Percentiles rank a stretch among this genome's conserved stretches.
Evolutionary conservation across 2,113 vertebrate genomes (phyloP).

Genomic region (Xyliphius kryptos): DNA sequence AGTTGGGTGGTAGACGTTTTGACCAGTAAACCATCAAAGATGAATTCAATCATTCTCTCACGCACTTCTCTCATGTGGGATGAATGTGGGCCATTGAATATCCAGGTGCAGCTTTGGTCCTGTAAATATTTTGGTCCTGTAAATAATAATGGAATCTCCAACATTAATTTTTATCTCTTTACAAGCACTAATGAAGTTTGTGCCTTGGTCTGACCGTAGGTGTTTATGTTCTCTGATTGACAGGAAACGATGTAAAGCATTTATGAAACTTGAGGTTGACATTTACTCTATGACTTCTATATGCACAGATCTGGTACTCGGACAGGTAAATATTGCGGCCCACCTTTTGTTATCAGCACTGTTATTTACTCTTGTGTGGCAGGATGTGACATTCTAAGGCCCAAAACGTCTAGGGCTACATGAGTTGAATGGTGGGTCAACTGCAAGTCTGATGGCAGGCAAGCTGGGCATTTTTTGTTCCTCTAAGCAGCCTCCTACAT

Average conservation of each 20-base stretch:
- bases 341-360: background rate
- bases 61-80: background rate
- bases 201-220: background rate
- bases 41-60: slow-evolving; percentile 4
- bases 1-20: no score
- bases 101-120: background rate
- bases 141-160: no score
- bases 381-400: slow-evolving; percentile 1
- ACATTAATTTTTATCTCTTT: no score
- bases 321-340: slow-evolving; percentile 6
- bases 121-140: no score
- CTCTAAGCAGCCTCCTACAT: background rate
- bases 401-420: slow-evolving; percentile 9
- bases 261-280: slow-evolving; percentile 5
- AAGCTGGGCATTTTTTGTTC: slow-evolving; percentile 21
- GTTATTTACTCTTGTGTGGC: background rate
- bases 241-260: background rate
- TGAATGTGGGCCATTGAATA: background rate
- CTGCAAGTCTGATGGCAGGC: background rate
- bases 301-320: background rate
- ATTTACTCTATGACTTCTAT: slow-evolving; percentile 3
- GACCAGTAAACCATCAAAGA: no score
- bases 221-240: background rate
- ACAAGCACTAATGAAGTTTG: slow-evolving; percentile 11
- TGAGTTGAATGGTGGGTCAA: background rate